Conservation (phyloP, 2,113 vertebrate genomes). For the Mellivora capensis region DNA sequence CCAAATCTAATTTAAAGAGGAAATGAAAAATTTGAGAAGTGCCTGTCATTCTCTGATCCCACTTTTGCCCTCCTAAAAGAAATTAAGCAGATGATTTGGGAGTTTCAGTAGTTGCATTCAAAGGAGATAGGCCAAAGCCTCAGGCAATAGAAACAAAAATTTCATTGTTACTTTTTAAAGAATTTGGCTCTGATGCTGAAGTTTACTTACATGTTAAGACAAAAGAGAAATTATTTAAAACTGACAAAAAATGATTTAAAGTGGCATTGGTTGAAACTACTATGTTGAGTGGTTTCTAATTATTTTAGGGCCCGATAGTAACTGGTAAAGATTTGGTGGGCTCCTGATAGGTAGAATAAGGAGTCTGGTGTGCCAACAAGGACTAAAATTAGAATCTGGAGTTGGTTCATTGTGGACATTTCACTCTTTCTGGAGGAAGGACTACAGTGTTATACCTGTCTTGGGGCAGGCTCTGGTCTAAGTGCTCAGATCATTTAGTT, state of each 20-base stretch:
- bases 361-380: background rate
- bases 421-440: background rate
- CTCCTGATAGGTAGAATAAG: background rate
- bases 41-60: background rate
- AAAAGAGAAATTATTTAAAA: slow-evolving; percentile 31
- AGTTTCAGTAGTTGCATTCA: background rate
- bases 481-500: background rate
- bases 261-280: background rate
- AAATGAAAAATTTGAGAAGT: slow-evolving; percentile 8
- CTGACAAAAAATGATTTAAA: background rate
- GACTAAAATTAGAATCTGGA: background rate
- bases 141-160: background rate
- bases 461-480: background rate
- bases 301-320: background rate
- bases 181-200: background rate
- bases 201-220: background rate
- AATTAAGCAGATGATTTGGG: background rate
- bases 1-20: slow-evolving; percentile 33
- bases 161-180: slow-evolving; percentile 1
- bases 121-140: background rate
- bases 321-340: background rate
- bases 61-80: fast-evolving
- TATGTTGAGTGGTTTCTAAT: background rate
- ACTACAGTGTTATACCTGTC: background rate
- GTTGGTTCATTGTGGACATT: background rate